Conservation (phyloP, 2,797 vertebrate species). For the Etheostoma nigrum region DNA sequence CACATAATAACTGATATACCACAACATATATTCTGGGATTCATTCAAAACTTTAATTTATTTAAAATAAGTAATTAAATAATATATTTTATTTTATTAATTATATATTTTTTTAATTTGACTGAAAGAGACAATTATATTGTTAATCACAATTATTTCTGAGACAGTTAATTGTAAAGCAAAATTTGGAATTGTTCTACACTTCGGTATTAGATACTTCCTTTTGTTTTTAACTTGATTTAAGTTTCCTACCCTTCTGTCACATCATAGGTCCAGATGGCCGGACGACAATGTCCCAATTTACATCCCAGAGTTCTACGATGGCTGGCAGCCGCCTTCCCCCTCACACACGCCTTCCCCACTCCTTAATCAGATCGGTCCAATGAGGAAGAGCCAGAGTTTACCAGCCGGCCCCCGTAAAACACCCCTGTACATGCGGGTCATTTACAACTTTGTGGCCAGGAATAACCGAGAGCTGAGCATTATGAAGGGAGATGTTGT, state of each 20-base stretch:
- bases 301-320: slow-evolving; percentile 87
- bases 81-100: too few relatives aligned
- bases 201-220: background rate
- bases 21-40: too few relatives aligned
- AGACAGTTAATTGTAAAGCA: too few relatives aligned
- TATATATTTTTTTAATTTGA: too few relatives aligned
- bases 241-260: slow-evolving; percentile 7
- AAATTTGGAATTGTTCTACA: too few relatives aligned
- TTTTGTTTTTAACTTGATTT: background rate
- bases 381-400: slow-evolving; percentile 58
- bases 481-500: slow-evolving; percentile 88
- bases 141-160: too few relatives aligned
- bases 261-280: slow-evolving; percentile 81
- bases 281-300: slow-evolving; percentile 70
- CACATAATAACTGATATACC: too few relatives aligned
- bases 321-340: slow-evolving; percentile 81
- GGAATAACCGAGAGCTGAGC: slow-evolving; percentile 89
- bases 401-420: slow-evolving; percentile 32
- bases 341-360: background rate
- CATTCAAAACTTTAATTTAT: too few relatives aligned
- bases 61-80: too few relatives aligned
- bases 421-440: slow-evolving; percentile 77
- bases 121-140: too few relatives aligned
- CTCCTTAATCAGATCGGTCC: background rate
- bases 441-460: slow-evolving; percentile 87